A percentile compares a stretch with the other conserved stretches of the same genome.
Conservation (phyloP, 37 sponge, comb jelly and placozoan species). For the Spongia lamella region DNA sequence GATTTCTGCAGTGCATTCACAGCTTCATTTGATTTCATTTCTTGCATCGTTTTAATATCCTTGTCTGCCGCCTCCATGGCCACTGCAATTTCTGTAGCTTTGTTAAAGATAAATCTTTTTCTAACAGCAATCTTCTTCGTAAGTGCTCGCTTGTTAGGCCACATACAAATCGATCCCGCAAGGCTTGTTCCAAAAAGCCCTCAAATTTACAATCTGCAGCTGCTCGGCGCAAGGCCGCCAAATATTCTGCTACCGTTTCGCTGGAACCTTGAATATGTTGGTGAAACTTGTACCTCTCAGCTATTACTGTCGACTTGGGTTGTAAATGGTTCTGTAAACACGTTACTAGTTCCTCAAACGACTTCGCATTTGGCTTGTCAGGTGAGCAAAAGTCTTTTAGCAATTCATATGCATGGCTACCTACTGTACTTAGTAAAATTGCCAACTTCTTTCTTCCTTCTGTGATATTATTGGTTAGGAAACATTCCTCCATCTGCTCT, state of each 20-base stretch:
- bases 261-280: neutral
- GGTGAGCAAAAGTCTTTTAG: slow-evolving; percentile 15
- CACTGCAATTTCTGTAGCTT: slow-evolving; percentile 4
- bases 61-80: slow-evolving; percentile 15
- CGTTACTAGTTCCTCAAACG: neutral
- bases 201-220: slow-evolving; percentile 8
- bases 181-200: neutral
- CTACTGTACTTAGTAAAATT: slow-evolving; percentile 8
- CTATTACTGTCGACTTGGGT: slow-evolving; percentile 1
- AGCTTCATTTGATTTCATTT: no score
- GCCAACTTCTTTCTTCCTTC: slow-evolving; percentile 2
- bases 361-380: neutral
- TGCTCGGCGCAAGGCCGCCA: neutral
- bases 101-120: neutral
- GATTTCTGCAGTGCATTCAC: no score
- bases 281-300: slow-evolving; percentile 26
- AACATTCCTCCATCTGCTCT: no score
- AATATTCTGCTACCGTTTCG: slow-evolving; percentile 8
- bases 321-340: slow-evolving; percentile 2
- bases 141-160: neutral
- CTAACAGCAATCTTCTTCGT: neutral
- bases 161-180: slow-evolving; percentile 14
- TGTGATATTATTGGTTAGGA: no score
- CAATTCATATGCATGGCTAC: neutral
- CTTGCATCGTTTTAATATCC: neutral